These are phyloP conservation scores for Tetramorium simillimum DNA, from an alignment of 1,140 invertebrate species.

Conservation along the genomic window DNA sequence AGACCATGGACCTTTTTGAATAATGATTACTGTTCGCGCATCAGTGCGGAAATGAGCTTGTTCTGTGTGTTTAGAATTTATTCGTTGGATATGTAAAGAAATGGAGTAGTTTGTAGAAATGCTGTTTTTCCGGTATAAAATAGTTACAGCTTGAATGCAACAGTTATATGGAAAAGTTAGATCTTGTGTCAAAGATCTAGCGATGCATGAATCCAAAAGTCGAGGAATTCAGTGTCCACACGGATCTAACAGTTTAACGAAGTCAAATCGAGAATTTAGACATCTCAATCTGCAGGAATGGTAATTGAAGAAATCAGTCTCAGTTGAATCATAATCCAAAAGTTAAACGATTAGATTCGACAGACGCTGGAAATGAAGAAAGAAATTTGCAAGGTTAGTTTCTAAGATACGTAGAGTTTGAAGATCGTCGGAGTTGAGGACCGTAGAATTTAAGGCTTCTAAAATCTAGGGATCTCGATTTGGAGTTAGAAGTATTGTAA, in stretches of 20 bases:
- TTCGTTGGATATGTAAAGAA: neutral
- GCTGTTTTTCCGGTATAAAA: neutral
- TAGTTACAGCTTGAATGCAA: constrained; percentile 6
- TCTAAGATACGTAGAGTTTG: neutral
- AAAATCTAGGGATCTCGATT: neutral
- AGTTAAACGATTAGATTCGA: neutral
- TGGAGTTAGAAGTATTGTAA: constrained; percentile 15
- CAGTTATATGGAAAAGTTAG: neutral
- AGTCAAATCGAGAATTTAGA: neutral
- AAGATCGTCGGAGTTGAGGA: neutral
- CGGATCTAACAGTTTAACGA: constrained; percentile 10
- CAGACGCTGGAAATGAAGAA: neutral
- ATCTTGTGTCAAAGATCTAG: neutral
- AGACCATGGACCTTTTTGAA: neutral
- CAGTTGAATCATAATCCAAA: neutral
- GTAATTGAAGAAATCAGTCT: neutral
- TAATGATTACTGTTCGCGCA: neutral
- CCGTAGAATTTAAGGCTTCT: constrained; percentile 22
- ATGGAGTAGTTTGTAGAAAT: constrained; percentile 15
- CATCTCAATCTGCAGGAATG: neutral
- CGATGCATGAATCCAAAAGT: neutral
- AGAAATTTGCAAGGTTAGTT: constrained; percentile 1
- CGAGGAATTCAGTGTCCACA: neutral
- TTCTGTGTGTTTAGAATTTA: constrained; percentile 10
- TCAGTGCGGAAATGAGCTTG: neutral